Percentiles rank a stretch among this genome's conserved stretches.
Evolutionary conservation across 1,140 invertebrate species (phyloP).

Genomic region (Zophobas morio): DNA sequence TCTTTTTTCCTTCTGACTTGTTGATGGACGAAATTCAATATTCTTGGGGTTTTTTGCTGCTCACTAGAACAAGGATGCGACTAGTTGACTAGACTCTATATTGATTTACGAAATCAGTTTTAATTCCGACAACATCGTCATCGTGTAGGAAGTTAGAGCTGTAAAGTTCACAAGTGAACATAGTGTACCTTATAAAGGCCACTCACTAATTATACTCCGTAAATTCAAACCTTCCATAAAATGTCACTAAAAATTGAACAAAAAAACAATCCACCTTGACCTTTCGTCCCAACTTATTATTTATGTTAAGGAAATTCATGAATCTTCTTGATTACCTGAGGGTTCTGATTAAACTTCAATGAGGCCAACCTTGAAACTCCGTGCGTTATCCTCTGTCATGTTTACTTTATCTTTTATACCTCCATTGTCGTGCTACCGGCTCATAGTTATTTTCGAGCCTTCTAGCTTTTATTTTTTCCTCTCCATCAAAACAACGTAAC

Average conservation of each 20-base stretch:
- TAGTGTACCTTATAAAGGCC: constrained; percentile 4
- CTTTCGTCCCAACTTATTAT: background rate
- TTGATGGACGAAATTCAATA: constrained; percentile 40
- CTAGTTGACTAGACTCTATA: constrained; percentile 29
- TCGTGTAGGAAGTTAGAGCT: constrained; percentile 13
- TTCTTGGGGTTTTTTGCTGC: constrained; percentile 18
- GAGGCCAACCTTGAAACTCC: background rate
- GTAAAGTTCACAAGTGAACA: constrained; percentile 26
- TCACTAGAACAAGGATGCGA: constrained; percentile 31
- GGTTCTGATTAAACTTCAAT: background rate
- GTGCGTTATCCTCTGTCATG: background rate
- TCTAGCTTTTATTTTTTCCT: background rate
- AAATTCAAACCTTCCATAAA: constrained; percentile 6
- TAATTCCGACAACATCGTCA: constrained; percentile 19
- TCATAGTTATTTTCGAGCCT: background rate
- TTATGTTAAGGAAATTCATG: constrained; percentile 5
- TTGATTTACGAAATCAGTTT: constrained; percentile 41
- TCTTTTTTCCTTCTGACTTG: constrained; percentile 27
- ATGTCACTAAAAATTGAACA: constrained; percentile 1
- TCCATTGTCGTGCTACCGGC: background rate
- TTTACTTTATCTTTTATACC: constrained; percentile 5
- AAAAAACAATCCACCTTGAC: constrained; percentile 11
- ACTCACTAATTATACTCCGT: constrained; percentile 17
- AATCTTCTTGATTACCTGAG: background rate
- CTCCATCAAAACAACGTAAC: background rate